Evolutionary conservation across 2,797 vertebrate species (phyloP).

Genomic region (Ceryle rudis): DNA sequence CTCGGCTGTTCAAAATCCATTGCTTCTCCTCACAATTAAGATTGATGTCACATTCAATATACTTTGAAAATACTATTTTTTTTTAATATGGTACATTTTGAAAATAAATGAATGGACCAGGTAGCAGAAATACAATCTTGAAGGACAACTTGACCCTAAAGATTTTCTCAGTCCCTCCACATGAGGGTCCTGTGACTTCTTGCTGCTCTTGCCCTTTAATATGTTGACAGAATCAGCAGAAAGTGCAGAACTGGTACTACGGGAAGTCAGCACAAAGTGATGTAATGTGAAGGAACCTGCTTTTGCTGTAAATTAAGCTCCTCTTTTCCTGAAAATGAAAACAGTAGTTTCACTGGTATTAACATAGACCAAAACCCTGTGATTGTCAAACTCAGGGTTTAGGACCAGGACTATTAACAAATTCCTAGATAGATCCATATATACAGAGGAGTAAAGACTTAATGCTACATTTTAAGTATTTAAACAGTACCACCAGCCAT

Average conservation of each 20-base stretch:
- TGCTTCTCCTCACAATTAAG: not conserved
- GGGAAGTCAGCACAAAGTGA: not conserved
- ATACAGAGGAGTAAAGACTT: not conserved
- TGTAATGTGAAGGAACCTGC: not conserved
- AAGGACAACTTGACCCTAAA: not conserved
- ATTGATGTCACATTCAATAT: not conserved
- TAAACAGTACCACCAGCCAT: not conserved
- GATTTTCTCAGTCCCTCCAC: not conserved
- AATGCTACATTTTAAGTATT: not conserved
- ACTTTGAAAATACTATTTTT: not conserved
- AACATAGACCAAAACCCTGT: not conserved
- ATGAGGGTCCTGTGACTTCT: not conserved
- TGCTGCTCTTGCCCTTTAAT: not conserved
- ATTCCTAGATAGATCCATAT: not conserved
- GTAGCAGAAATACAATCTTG: not conserved
- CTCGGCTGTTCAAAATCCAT: not conserved
- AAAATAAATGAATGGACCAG: not conserved
- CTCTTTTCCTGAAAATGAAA: not conserved
- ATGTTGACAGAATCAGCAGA: not conserved
- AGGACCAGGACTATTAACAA: not conserved
- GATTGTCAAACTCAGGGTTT: not conserved
- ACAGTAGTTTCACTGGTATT: not conserved
- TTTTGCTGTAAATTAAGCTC: not conserved
- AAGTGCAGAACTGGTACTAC: not conserved
- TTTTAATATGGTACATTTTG: not conserved